phyloP scores from a whole-genome alignment of 2,888 invertebrate genomes.

The Eremobia ochroleuca region DNA sequence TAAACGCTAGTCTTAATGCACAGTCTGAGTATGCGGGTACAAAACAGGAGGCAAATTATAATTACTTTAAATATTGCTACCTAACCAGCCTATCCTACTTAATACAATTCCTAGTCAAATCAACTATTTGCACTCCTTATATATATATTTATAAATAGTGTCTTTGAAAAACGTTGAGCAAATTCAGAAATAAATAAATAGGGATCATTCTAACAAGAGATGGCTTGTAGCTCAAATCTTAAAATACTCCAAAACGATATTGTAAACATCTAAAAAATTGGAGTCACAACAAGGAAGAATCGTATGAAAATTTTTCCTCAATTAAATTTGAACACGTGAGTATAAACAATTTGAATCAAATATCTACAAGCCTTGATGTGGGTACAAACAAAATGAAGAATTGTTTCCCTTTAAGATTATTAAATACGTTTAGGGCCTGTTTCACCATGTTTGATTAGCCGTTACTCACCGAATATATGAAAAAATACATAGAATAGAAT shows the following conservation, averaged over 20 bases:
- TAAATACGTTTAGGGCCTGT: constrained; percentile 32
- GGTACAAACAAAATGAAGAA: constrained; percentile 45
- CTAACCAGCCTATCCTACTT: constrained; percentile 67
- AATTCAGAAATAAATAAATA: constrained; percentile 75
- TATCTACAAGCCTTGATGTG: constrained; percentile 50
- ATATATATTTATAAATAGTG: constrained; percentile 69
- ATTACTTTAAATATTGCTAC: constrained; percentile 62
- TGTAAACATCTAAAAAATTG: constrained; percentile 62
- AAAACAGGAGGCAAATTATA: constrained; percentile 69
- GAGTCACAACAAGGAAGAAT: constrained; percentile 59
- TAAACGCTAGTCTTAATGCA: constrained; percentile 61
- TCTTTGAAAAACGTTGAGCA: constrained; percentile 81
- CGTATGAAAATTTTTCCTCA: constrained; percentile 39
- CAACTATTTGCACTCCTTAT: constrained; percentile 67
- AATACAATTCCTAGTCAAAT: constrained; percentile 75
- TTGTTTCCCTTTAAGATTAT: constrained; percentile 45
- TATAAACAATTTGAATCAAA: constrained; percentile 47
- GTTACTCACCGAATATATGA: neutral
- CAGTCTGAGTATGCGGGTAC: constrained; percentile 62
- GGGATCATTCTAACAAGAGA: constrained; percentile 62
- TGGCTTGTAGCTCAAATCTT: constrained; percentile 67
- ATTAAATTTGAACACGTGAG: constrained; percentile 53
- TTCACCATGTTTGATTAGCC: constrained; percentile 16
- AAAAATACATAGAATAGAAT: constrained; percentile 1
- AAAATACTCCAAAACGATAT: constrained; percentile 62